A percentile compares a stretch with the other conserved stretches of the same genome.
Conservation (phyloP, 1,140 invertebrate genomes). For the Drosophila repletoides region DNA sequence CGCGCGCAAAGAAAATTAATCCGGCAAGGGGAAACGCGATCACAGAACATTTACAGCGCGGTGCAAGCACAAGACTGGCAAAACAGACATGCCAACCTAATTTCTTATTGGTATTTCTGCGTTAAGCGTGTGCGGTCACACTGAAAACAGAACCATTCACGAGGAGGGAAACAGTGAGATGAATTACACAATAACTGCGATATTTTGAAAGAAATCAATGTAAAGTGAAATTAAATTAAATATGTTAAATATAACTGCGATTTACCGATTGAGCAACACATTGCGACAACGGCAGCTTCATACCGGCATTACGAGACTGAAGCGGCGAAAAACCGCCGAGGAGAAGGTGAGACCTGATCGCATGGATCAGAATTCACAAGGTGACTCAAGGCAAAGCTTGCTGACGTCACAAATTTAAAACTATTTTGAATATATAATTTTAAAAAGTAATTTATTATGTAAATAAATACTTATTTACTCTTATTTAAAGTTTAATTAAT, state of each 20-base stretch:
- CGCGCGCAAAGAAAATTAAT: no score
- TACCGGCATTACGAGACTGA: slow-evolving; percentile 48
- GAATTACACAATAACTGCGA: slow-evolving; percentile 35
- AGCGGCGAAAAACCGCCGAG: slow-evolving; percentile 83
- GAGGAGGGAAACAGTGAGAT: slow-evolving; percentile 4
- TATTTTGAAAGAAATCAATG: slow-evolving; percentile 15
- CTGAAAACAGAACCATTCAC: neutral
- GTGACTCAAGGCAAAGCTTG: slow-evolving; percentile 28
- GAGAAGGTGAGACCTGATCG: slow-evolving; percentile 80
- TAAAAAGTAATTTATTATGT: no score
- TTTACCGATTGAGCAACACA: slow-evolving; percentile 11
- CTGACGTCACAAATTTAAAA: slow-evolving; percentile 3
- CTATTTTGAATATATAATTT: no score
- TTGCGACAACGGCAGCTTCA: slow-evolving; percentile 24
- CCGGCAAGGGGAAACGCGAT: no score
- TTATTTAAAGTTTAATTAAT: no score
- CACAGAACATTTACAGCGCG: no score
- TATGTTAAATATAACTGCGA: slow-evolving; percentile 39
- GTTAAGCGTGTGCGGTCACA: neutral
- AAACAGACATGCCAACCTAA: neutral
- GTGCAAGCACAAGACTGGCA: neutral
- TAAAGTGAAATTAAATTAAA: neutral
- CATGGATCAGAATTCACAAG: slow-evolving; percentile 14
- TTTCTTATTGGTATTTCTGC: neutral
- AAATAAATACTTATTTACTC: no score